Conservation (phyloP, 2,113 vertebrate genomes). For the Thymallus thymallus region DNA sequence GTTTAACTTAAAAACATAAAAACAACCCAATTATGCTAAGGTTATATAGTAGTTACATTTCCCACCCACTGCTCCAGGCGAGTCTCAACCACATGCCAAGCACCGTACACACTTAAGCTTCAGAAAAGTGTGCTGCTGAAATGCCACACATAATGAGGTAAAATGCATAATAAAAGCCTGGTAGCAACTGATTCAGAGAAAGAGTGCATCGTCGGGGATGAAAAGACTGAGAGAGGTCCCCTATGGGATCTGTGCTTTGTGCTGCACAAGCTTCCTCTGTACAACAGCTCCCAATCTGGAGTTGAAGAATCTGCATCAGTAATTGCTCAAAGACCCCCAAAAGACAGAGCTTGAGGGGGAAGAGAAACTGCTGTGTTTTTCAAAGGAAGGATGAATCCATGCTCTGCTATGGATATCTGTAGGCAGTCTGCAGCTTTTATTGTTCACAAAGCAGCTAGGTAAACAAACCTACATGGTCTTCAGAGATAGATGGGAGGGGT, state of each 20-base stretch:
- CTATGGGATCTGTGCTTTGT: too few species aligned
- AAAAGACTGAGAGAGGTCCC: background rate
- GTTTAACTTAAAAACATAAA: background rate
- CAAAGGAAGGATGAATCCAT: background rate
- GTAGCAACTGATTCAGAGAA: background rate
- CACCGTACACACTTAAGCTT: background rate
- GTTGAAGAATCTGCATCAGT: background rate
- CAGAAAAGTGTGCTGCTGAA: background rate
- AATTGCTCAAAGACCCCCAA: slow-evolving; percentile 1
- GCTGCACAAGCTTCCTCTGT: background rate
- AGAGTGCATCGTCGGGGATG: background rate
- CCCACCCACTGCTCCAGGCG: background rate
- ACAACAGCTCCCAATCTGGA: background rate
- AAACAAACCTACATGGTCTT: background rate
- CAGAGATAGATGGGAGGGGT: background rate
- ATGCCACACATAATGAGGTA: background rate
- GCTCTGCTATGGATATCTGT: background rate
- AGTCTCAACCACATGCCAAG: background rate
- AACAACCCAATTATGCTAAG: background rate
- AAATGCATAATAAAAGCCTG: background rate
- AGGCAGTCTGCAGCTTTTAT: background rate
- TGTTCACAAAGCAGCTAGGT: background rate
- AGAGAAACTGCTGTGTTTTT: background rate
- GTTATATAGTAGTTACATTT: background rate
- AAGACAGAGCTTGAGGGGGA: background rate